Conservation (phyloP, 35 echinoderm and acorn worm genomes). For the Nesometra sesokonis region DNA sequence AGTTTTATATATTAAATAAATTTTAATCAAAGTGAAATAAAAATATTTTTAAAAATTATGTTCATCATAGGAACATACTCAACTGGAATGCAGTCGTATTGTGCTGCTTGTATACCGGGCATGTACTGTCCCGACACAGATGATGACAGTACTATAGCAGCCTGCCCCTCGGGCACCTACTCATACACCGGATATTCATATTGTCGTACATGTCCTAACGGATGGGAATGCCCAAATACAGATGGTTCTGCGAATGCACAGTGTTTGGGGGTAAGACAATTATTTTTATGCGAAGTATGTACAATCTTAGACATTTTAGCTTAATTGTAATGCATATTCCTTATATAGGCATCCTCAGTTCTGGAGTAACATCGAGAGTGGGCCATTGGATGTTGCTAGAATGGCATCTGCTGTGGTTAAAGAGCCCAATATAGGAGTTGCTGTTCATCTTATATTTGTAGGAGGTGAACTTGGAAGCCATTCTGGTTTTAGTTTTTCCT, state of each 20-base stretch:
- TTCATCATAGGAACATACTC: conserved; percentile 56
- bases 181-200: conserved; percentile 35
- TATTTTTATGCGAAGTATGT: not conserved
- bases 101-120: conserved; percentile 50
- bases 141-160: conserved; percentile 36
- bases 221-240: conserved; percentile 62
- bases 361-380: too few species aligned
- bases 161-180: conserved; percentile 47
- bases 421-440: too few species aligned
- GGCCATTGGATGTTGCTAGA: too few species aligned
- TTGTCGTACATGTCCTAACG: conserved; percentile 54
- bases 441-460: too few species aligned
- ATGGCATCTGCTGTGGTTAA: too few species aligned
- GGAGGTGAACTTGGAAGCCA: too few species aligned
- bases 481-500: too few species aligned
- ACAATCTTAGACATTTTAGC: not conserved
- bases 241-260: conserved; percentile 78
- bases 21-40: too few species aligned
- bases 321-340: not conserved
- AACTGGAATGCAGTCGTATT: conserved; percentile 59
- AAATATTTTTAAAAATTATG: too few species aligned
- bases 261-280: conserved; percentile 54
- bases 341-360: too few species aligned
- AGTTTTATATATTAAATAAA: too few species aligned
- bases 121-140: conserved; percentile 67